Percentiles rank a stretch among this genome's conserved stretches.
These are phyloP conservation scores for Philereme transversata DNA, from an alignment of 2,888 invertebrate genomes.

Conservation along the genomic window DNA sequence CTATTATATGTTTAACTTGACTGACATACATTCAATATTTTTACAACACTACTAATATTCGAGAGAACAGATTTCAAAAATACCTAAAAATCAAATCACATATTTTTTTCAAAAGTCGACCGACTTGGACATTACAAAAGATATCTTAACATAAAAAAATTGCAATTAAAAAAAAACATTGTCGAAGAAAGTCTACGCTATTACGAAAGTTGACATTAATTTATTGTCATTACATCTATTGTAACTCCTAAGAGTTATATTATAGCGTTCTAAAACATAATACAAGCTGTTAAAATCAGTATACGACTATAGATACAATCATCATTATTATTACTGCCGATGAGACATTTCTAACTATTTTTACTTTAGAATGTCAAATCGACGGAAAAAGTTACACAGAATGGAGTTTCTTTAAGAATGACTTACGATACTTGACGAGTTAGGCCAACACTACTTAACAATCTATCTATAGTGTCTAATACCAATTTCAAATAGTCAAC, in stretches of 20 bases:
- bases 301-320: constrained; percentile 22
- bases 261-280: constrained; percentile 17
- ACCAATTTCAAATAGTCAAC: constrained; percentile 60
- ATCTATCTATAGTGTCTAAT: constrained; percentile 51
- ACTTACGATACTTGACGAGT: constrained; percentile 36
- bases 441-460: constrained; percentile 62
- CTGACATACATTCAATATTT: constrained; percentile 40
- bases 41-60: constrained; percentile 40
- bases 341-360: constrained; percentile 31
- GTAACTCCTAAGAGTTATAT: constrained; percentile 18
- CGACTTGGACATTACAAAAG: constrained; percentile 32
- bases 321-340: constrained; percentile 18
- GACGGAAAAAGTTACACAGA: constrained; percentile 37
- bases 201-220: constrained; percentile 24
- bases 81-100: constrained; percentile 34
- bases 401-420: constrained; percentile 44
- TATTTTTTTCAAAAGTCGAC: constrained; percentile 26
- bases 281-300: constrained; percentile 24
- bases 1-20: constrained; percentile 35
- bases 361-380: constrained; percentile 33
- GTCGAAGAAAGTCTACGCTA: constrained; percentile 15
- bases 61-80: constrained; percentile 38
- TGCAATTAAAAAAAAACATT: constrained; percentile 20
- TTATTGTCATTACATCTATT: constrained; percentile 32
- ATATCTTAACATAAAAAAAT: constrained; percentile 19